Conservation (phyloP, 2,888 invertebrate species). For the Himalopsyche kuldschensis region DNA sequence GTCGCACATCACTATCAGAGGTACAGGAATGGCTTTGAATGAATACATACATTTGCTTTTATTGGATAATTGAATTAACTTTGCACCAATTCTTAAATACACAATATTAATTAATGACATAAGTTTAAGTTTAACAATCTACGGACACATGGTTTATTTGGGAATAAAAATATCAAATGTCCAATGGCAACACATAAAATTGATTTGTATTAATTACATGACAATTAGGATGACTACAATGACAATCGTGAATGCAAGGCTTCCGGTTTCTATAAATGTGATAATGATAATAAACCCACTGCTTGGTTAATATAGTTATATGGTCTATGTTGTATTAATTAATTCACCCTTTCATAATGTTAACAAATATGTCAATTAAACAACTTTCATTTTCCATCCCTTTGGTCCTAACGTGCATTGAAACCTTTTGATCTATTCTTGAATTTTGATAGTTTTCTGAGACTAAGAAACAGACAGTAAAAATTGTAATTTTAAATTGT, state of each 20-base stretch:
- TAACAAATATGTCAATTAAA: neutral
- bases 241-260: neutral
- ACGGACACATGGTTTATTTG: too few relatives aligned
- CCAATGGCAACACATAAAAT: neutral
- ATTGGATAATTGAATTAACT: neutral
- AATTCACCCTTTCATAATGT: neutral
- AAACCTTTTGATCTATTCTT: neutral
- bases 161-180: too few relatives aligned
- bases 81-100: neutral
- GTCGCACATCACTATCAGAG: constrained; percentile 37
- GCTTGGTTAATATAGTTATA: neutral
- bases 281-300: neutral
- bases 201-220: neutral
- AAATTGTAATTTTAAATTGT: too few relatives aligned
- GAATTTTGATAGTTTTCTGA: too few relatives aligned
- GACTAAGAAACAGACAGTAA: too few relatives aligned
- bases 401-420: neutral
- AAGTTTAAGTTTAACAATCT: neutral
- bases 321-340: neutral
- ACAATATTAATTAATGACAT: neutral
- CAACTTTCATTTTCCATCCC: neutral
- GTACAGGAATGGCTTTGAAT: constrained; percentile 3
- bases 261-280: neutral
- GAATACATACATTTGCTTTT: neutral
- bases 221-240: neutral